Conservation (phyloP, 2,888 invertebrate species). For the Cerastis rubricosa region DNA sequence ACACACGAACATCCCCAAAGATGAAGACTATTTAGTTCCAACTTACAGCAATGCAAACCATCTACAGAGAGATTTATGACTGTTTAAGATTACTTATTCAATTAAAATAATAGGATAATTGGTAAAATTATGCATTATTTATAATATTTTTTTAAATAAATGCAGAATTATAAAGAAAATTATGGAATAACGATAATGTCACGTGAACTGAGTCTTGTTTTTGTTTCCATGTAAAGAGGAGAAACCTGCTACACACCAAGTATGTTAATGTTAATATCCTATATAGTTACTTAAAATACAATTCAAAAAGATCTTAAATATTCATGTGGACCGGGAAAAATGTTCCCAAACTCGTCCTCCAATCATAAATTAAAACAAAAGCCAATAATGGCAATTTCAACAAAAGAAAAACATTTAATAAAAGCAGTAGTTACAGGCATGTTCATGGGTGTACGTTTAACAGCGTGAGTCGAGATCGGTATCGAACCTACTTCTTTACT, state of each 20-base stretch:
- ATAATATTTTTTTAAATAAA: constrained; percentile 43
- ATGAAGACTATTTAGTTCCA: background rate
- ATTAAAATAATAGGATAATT: constrained; percentile 52
- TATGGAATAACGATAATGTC: constrained; percentile 40
- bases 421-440: constrained; percentile 79
- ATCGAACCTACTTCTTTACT: constrained; percentile 79
- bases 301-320: constrained; percentile 29
- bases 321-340: constrained; percentile 28
- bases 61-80: constrained; percentile 23
- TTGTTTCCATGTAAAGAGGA: constrained; percentile 35
- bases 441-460: constrained; percentile 79
- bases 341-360: constrained; percentile 26
- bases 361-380: constrained; percentile 63
- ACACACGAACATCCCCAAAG: background rate
- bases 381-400: constrained; percentile 64
- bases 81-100: constrained; percentile 6
- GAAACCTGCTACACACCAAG: constrained; percentile 39
- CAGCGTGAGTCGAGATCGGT: constrained; percentile 79
- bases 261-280: constrained; percentile 42
- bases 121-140: constrained; percentile 29
- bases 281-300: constrained; percentile 47
- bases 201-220: constrained; percentile 27
- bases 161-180: constrained; percentile 36
- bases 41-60: background rate
- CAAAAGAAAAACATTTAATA: constrained; percentile 71